Base-by-base conservation (phyloP, 1,140 invertebrate genomes). In the Lysiphlebus fabarum region DNA sequence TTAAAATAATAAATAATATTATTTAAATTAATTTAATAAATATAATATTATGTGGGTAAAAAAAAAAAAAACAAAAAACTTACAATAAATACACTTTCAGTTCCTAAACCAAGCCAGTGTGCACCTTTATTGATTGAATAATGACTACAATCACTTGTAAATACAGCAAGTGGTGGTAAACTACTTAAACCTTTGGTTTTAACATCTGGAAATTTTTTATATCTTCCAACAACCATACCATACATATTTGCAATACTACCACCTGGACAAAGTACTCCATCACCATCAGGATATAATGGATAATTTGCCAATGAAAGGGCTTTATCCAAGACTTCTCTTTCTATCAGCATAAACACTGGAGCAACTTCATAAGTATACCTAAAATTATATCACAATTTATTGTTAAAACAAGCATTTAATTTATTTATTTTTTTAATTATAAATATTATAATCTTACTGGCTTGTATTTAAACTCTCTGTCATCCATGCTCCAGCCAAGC, bases 231-330 rank as follows among this genome's bases (percentile, higher is more conserved):
- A 4, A 90, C 84, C 57, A 96, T 81, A 0, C 85, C 92, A 68
- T 93, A 92, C 82, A 96, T 85, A 70, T 96, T 95, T 0, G 93
- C 88, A 1, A 93, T 83, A 58, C 92, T 93, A 6, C 94, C 95
- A 45, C 94, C 90, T n/a, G 89, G 87, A 43, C 83, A 81, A 55
- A 90, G 84, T n/a, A 90, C 88, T 5, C 88, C 88, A 70, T 90
- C 88, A 2, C 83, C 86, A 36, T 82, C 68, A 2, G 75, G 75
- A 11, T 56, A 67, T 50, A 36, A 65, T 47, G 71, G 84, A 62
- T 86, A 93, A 0, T 90, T 90, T 59, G 93, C 82, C 7, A 89
- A 67, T 7, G 82, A 68, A 3, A 87, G 74, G 49, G 89, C 82
- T 49, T 83, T 81, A 3, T 76, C 67, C 14, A 92, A 71, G 0